Evolutionary conservation across 2,797 vertebrate genomes (phyloP).

Genomic region (Acanthornis magna): DNA sequence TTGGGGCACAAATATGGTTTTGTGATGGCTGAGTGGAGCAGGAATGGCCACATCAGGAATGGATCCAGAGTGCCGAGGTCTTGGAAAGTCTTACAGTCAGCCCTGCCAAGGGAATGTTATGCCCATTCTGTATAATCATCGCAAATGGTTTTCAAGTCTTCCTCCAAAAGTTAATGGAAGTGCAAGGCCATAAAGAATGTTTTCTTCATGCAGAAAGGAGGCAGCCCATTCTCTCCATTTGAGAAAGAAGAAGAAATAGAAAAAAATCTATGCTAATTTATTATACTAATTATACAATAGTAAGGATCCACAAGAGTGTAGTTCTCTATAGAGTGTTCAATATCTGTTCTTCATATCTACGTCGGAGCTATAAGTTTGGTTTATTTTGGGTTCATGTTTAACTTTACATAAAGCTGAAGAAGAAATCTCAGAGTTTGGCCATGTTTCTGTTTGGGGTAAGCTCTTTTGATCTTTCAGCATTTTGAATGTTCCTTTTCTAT

Average conservation of each 20-base stretch:
- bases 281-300: background rate
- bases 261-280: accelerated
- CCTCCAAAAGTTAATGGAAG: background rate
- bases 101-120: background rate
- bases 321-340: background rate
- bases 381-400: background rate
- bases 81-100: background rate
- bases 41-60: background rate
- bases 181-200: background rate
- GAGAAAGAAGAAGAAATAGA: background rate
- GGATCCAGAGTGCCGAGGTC: background rate
- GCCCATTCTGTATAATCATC: background rate
- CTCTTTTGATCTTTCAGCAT: background rate
- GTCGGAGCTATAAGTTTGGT: background rate
- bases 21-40: background rate
- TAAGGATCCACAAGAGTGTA: background rate
- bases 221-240: background rate
- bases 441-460: background rate
- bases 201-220: background rate
- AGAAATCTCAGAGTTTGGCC: background rate
- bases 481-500: background rate
- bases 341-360: background rate
- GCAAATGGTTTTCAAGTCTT: background rate
- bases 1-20: background rate
- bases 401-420: background rate